These are phyloP conservation scores for Sturmia bella DNA, from an alignment of 2,888 invertebrate species.

Conservation along the genomic window DNA sequence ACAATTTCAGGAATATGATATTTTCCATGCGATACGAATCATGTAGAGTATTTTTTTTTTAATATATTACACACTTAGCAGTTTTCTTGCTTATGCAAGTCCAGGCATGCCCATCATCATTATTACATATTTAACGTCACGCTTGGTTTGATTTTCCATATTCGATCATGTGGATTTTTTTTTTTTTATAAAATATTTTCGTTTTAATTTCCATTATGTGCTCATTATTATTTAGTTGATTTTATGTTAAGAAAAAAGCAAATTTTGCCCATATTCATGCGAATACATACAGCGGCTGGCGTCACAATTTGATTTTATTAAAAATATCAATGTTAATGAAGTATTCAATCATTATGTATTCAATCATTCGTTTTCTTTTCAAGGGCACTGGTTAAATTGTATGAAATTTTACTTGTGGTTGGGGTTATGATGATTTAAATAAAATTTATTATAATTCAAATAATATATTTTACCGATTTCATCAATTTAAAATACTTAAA, in stretches of 20 bases:
- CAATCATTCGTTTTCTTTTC: background rate
- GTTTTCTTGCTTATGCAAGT: background rate
- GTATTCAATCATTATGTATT: slow-evolving; percentile 9
- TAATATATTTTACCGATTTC: too few relatives aligned
- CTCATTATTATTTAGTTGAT: slow-evolving; percentile 33
- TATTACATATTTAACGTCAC: slow-evolving; percentile 22
- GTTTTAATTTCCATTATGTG: slow-evolving; percentile 48
- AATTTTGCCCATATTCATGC: background rate
- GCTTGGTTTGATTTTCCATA: slow-evolving; percentile 48
- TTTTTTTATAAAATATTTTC: slow-evolving; percentile 3
- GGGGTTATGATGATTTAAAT: background rate
- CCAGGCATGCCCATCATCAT: slow-evolving; percentile 7
- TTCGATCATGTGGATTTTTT: slow-evolving; percentile 30
- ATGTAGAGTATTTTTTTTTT: background rate
- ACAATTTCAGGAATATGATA: too few relatives aligned
- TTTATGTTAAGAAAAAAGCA: background rate
- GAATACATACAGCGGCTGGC: slow-evolving; percentile 13
- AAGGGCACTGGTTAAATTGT: slow-evolving; percentile 46
- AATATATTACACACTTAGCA: background rate
- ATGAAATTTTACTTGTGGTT: slow-evolving; percentile 14
- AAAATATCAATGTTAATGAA: slow-evolving; percentile 61
- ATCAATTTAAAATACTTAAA: too few relatives aligned
- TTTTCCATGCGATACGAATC: background rate
- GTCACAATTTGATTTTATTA: slow-evolving; percentile 36
- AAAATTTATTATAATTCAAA: background rate